Evolutionary conservation across 2,888 invertebrate genomes (phyloP).

Genomic region (Zygothrica quintamaculata): DNA sequence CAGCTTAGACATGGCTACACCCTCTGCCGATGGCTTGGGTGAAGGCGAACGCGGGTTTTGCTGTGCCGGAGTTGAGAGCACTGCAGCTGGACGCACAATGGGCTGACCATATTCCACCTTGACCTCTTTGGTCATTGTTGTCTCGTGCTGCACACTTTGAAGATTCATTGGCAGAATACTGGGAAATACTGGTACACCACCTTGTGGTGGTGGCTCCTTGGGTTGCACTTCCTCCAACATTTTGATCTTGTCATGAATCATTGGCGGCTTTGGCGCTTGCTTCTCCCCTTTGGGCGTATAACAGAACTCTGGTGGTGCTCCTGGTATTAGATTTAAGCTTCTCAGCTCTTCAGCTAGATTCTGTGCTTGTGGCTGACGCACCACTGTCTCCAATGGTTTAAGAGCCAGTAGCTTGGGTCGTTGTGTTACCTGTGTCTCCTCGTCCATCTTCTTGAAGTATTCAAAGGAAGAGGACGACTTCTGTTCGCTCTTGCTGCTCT

Average conservation of each 20-base stretch:
- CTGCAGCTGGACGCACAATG: slow-evolving; percentile 83
- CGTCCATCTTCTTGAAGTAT: slow-evolving; percentile 88
- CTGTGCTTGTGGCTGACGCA: slow-evolving; percentile 61
- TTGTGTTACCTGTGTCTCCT: slow-evolving; percentile 64
- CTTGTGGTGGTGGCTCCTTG: slow-evolving; percentile 86
- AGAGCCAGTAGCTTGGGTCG: slow-evolving; percentile 57
- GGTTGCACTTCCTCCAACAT: slow-evolving; percentile 87
- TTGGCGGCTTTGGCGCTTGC: slow-evolving; percentile 83
- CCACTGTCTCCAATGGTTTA: slow-evolving; percentile 56
- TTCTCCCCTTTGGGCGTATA: slow-evolving; percentile 86
- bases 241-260: slow-evolving; percentile 87
- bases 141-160: slow-evolving; percentile 74
- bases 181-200: slow-evolving; percentile 86
- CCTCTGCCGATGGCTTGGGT: slow-evolving; percentile 88
- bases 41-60: slow-evolving; percentile 84
- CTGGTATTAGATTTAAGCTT: slow-evolving; percentile 87
- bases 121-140: slow-evolving; percentile 73
- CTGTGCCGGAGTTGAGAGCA: slow-evolving; percentile 75
- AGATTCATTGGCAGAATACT: slow-evolving; percentile 53
- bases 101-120: slow-evolving; percentile 83
- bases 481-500: slow-evolving; percentile 86
- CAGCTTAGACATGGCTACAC: slow-evolving; percentile 88
- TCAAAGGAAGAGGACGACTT: slow-evolving; percentile 88
- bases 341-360: slow-evolving; percentile 80
- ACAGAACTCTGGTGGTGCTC: slow-evolving; percentile 89